phyloP scores from a whole-genome alignment of 2,113 vertebrate genomes.

The Cyanoderma ruficeps region DNA sequence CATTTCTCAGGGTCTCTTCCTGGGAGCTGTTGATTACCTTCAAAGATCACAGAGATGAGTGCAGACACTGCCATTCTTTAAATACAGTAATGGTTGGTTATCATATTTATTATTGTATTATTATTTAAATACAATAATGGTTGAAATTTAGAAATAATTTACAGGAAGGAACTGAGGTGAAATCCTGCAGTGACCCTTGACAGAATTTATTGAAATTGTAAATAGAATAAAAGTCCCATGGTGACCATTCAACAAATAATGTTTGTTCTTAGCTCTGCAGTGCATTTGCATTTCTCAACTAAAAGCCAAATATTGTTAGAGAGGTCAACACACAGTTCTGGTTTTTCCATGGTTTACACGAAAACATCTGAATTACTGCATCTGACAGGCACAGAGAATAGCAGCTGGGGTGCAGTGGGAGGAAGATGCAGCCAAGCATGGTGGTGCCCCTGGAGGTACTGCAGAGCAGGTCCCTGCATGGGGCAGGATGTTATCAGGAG shows the following conservation, averaged over 20 bases:
- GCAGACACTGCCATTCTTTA: not conserved
- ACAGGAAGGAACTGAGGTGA: not conserved
- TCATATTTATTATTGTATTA: not conserved
- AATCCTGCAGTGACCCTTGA: not conserved
- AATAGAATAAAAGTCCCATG: not conserved
- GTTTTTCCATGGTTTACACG: not conserved
- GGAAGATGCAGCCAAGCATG: not conserved
- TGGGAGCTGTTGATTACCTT: not conserved
- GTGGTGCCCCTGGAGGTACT: not conserved
- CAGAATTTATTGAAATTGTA: not conserved
- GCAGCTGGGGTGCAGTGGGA: not conserved
- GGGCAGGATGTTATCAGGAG: not conserved
- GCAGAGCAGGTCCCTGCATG: not conserved
- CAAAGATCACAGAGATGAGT: not conserved
- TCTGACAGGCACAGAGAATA: not conserved
- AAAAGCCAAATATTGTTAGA: not conserved
- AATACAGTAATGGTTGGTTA: not conserved
- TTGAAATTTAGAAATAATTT: not conserved
- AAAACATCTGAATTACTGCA: not conserved
- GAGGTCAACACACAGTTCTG: not conserved
- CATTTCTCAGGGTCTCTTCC: not conserved
- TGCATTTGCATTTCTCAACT: slow-evolving; percentile 12
- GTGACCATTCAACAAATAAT: not conserved
- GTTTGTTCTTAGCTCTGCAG: not conserved
- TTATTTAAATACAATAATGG: not conserved